Evolutionary conservation across 1,140 invertebrate genomes (phyloP).

Genomic region (Saccostrea glomerata): DNA sequence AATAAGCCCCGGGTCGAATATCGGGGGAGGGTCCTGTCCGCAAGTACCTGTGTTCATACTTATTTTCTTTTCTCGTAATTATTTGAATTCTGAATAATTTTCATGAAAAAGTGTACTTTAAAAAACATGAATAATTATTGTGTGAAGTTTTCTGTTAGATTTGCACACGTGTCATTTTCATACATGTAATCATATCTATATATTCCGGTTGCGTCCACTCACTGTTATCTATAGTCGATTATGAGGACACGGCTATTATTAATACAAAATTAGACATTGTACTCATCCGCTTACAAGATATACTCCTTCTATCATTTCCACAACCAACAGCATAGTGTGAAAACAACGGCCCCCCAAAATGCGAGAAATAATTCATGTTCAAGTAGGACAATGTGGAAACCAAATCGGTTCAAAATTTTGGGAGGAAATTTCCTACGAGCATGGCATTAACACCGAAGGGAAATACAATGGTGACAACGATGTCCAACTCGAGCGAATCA

Average conservation of each 20-base stretch:
- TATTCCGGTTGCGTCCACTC: neutral
- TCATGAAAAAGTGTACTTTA: too few relatives aligned
- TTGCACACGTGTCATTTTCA: too few relatives aligned
- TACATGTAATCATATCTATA: too few relatives aligned
- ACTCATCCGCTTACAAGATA: neutral
- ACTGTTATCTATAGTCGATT: neutral
- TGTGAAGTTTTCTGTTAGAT: too few relatives aligned
- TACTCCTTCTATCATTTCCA: neutral
- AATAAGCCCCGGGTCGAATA: too few relatives aligned
- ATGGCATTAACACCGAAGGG: conserved; percentile 52
- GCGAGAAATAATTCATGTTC: conserved; percentile 54
- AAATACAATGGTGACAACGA: conserved; percentile 45
- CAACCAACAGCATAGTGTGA: neutral
- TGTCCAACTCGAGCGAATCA: conserved; percentile 47
- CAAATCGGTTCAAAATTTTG: conserved; percentile 78
- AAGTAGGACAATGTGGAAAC: conserved; percentile 54
- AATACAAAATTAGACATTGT: conserved; percentile 16
- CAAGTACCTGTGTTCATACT: too few relatives aligned
- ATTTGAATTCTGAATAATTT: too few relatives aligned
- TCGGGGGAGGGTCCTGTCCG: too few relatives aligned
- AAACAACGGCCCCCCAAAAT: neutral
- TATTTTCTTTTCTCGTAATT: too few relatives aligned
- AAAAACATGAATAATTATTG: too few relatives aligned
- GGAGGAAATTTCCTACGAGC: conserved; percentile 52
- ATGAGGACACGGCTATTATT: neutral